Conservation (phyloP, 2,888 invertebrate species). For the Drosophila ezoana region DNA sequence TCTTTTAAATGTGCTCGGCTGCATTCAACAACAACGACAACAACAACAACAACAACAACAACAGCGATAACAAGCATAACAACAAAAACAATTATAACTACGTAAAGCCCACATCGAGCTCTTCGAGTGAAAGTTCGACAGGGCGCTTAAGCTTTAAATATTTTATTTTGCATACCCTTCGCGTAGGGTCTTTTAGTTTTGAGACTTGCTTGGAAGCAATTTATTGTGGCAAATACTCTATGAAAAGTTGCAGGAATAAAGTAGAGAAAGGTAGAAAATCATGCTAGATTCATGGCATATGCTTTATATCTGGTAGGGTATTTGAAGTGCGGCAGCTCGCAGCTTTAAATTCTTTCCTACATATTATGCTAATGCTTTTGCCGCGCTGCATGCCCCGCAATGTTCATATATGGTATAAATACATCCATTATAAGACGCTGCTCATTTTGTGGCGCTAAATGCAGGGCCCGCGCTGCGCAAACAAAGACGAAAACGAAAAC, state of each 20-base stretch:
- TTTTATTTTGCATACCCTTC: conserved; percentile 9
- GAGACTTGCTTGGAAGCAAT: background rate
- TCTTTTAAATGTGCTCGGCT: conserved; percentile 55
- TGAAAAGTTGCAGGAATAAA: no score
- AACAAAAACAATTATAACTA: conserved; percentile 45
- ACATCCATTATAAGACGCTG: conserved; percentile 43
- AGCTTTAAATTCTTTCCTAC: conserved; percentile 10
- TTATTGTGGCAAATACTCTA: no score
- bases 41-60: background rate
- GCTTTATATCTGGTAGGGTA: background rate
- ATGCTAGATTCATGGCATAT: no score
- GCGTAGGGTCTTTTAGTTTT: background rate
- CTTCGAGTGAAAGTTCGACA: conserved; percentile 65
- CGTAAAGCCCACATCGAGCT: conserved; percentile 48
- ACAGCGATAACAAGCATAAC: conserved; percentile 1
- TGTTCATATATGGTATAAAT: conserved; percentile 37
- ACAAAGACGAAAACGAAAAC: background rate
- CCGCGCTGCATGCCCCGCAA: conserved; percentile 6
- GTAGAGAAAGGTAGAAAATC: no score
- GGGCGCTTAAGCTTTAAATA: conserved; percentile 19
- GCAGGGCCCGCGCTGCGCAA: conserved; percentile 34
- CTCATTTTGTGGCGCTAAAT: conserved; percentile 59
- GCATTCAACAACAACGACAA: conserved; percentile 43
- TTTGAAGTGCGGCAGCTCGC: background rate
- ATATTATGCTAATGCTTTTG: conserved; percentile 61